phyloP scores from a whole-genome alignment of 2,888 invertebrate genomes.

The Drosophila helvetica region DNA sequence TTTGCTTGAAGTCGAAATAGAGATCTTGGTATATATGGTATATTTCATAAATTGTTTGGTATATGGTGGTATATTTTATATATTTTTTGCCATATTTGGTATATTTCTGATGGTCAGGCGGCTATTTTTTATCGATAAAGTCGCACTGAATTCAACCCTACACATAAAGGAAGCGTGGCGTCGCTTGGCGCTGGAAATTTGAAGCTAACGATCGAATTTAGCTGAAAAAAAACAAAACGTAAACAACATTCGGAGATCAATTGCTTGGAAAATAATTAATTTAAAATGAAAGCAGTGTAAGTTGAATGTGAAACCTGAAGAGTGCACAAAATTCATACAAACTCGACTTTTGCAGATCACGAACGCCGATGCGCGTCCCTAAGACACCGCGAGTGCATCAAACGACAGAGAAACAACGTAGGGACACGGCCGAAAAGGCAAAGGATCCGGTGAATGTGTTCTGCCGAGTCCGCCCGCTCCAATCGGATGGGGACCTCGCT shows the following conservation, averaged over 20 bases:
- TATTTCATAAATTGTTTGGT: too few species aligned
- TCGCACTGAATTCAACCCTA: slow-evolving; percentile 21
- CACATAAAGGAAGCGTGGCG: slow-evolving; percentile 65
- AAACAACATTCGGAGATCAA: not conserved
- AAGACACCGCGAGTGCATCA: slow-evolving; percentile 58
- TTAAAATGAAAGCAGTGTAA: slow-evolving; percentile 68
- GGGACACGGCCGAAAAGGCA: slow-evolving; percentile 56
- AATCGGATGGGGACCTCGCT: slow-evolving; percentile 87
- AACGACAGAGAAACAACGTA: slow-evolving; percentile 48
- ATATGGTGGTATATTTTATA: too few species aligned
- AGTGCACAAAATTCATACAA: not conserved
- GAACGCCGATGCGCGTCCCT: slow-evolving; percentile 77
- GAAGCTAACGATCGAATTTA: slow-evolving; percentile 56
- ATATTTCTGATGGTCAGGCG: not conserved
- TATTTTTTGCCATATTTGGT: too few species aligned
- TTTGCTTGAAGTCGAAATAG: too few species aligned
- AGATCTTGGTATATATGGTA: too few species aligned
- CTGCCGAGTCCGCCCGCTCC: slow-evolving; percentile 93
- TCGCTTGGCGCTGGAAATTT: slow-evolving; percentile 69
- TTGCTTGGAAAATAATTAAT: not conserved
- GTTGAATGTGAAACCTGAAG: slow-evolving; percentile 30
- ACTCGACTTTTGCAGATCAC: slow-evolving; percentile 55
- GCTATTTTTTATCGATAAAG: not conserved
- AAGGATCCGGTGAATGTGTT: slow-evolving; percentile 94
- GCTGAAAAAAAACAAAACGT: not conserved